Conservation (phyloP, 2,797 vertebrate genomes). For the Myripristis murdjan region DNA sequence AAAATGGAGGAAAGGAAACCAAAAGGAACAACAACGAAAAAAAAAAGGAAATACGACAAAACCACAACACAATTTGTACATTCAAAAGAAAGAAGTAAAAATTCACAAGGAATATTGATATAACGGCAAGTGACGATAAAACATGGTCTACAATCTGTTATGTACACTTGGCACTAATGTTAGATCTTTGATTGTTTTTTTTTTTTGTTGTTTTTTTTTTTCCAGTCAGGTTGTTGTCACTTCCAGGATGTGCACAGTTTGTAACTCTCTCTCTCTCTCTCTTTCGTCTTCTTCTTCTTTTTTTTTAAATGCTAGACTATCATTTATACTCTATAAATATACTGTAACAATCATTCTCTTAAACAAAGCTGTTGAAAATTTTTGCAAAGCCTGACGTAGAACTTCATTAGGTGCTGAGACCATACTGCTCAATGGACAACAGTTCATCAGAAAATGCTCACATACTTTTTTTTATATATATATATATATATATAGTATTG, state of each 20-base stretch:
- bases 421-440: conserved; percentile 68
- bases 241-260: conserved; percentile 65
- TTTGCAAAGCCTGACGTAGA: conserved; percentile 73
- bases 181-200: conserved; percentile 71
- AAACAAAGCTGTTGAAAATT: conserved; percentile 76
- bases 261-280: too few relatives aligned
- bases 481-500: conserved; percentile 62
- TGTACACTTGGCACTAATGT: conserved; percentile 85
- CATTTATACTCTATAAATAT: conserved; percentile 77
- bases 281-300: too few relatives aligned
- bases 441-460: conserved; percentile 76
- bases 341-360: conserved; percentile 78
- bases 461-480: too few relatives aligned
- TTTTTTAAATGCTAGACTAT: conserved; percentile 64
- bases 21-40: conserved; percentile 65
- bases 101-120: conserved; percentile 79
- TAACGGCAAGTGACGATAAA: conserved; percentile 78
- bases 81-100: conserved; percentile 77
- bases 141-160: conserved; percentile 80
- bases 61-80: conserved; percentile 83
- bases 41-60: conserved; percentile 70
- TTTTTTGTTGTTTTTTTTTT: too few relatives aligned
- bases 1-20: conserved; percentile 70
- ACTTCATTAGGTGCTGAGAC: conserved; percentile 57
- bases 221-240: conserved; percentile 67